Conservation (phyloP, 1,140 invertebrate genomes). For the Galleria mellonella region DNA sequence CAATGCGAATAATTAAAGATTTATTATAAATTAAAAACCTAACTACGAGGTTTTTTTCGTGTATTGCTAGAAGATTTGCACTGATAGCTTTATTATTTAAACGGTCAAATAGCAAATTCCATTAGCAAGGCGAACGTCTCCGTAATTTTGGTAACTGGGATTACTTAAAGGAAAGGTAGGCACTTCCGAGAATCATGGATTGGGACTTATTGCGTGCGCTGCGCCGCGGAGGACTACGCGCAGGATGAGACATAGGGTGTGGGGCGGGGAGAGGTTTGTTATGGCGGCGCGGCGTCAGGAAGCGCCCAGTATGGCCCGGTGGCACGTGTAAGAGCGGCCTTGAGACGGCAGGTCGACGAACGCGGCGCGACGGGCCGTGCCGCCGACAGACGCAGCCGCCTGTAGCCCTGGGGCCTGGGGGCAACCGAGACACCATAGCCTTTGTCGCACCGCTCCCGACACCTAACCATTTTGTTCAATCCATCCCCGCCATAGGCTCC, state of each 20-base stretch:
- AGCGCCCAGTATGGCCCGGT: conserved; percentile 58
- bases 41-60: no score
- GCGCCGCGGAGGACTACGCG: neutral
- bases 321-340: conserved; percentile 69
- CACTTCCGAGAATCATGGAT: conserved; percentile 2
- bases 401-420: conserved; percentile 24
- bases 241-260: conserved; percentile 14
- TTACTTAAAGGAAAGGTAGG: neutral
- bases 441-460: conserved; percentile 26
- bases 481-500: conserved; percentile 3
- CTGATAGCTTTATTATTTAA: no score
- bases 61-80: no score
- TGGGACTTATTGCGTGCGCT: neutral
- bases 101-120: no score
- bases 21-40: no score
- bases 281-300: conserved; percentile 67
- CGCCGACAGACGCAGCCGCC: conserved; percentile 20
- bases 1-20: no score
- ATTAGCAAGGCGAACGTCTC: no score
- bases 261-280: conserved; percentile 58
- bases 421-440: conserved; percentile 37
- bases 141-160: neutral
- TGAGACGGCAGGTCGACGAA: conserved; percentile 67
- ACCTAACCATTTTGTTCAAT: conserved; percentile 1
- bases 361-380: conserved; percentile 42